phyloP scores from a whole-genome alignment of 2,888 invertebrate genomes.

The Rhimphoctona megacephalus region DNA sequence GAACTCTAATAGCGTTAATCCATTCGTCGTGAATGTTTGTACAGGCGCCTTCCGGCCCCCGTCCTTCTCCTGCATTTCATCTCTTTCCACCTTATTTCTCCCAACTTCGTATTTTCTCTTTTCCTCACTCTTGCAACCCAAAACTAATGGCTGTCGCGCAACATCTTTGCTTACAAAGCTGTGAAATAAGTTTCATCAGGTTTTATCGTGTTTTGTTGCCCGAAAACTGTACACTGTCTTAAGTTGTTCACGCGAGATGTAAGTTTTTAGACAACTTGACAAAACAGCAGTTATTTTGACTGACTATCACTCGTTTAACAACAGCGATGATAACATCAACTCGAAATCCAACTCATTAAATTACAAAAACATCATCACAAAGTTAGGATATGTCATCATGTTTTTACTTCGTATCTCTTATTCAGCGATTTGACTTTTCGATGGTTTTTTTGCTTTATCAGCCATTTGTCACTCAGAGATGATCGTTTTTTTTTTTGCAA shows the following conservation, averaged over 20 bases:
- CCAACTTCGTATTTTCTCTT: conserved; percentile 22
- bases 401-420: background rate
- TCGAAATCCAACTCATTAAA: background rate
- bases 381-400: background rate
- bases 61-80: conserved; percentile 43
- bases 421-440: background rate
- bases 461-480: conserved; percentile 11
- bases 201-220: conserved; percentile 33
- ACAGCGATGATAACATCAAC: too few relatives aligned
- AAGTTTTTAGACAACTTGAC: conserved; percentile 20
- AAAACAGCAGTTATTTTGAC: background rate
- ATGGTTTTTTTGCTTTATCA: background rate
- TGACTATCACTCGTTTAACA: background rate
- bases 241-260: background rate
- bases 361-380: background rate
- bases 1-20: conserved; percentile 77
- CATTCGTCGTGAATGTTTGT: conserved; percentile 73
- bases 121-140: conserved; percentile 9
- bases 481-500: conserved; percentile 37
- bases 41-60: conserved; percentile 73
- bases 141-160: conserved; percentile 52
- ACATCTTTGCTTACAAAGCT: conserved; percentile 44
- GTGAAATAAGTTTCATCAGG: conserved; percentile 24
- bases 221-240: conserved; percentile 10
- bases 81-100: conserved; percentile 41